Conservation (phyloP, 2,113 vertebrate genomes). For the Odontophorus gujanensis region DNA sequence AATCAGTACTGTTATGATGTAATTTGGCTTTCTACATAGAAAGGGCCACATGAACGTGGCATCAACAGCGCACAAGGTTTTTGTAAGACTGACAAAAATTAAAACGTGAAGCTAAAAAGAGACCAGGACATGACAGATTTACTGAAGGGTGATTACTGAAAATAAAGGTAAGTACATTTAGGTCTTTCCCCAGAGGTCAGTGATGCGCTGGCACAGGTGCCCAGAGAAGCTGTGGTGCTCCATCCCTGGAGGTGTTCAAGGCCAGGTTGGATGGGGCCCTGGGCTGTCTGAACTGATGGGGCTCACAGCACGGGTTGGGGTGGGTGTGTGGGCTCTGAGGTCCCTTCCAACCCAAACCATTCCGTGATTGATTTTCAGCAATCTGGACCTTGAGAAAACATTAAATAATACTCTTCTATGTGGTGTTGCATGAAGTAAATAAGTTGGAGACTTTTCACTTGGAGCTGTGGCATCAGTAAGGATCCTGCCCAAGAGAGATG, state of each 20-base stretch:
- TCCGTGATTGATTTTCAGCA: not conserved
- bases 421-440: not conserved
- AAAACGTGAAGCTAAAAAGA: not conserved
- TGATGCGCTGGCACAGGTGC: too few species aligned
- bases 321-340: too few species aligned
- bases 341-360: too few species aligned
- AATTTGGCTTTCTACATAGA: not conserved
- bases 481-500: not conserved
- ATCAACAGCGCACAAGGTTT: accelerated
- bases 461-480: not conserved
- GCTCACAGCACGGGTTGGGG: too few species aligned
- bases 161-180: not conserved
- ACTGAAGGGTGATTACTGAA: not conserved
- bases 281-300: too few species aligned
- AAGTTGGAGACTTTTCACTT: not conserved
- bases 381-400: not conserved
- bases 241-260: too few species aligned
- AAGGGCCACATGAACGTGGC: not conserved
- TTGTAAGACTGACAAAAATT: not conserved
- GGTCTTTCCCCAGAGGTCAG: too few species aligned
- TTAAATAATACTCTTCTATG: not conserved
- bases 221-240: too few species aligned
- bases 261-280: too few species aligned
- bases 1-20: not conserved
- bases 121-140: not conserved